Base-by-base conservation (phyloP, 2,113 vertebrate genomes). In the Pterophyllum scalare region DNA sequence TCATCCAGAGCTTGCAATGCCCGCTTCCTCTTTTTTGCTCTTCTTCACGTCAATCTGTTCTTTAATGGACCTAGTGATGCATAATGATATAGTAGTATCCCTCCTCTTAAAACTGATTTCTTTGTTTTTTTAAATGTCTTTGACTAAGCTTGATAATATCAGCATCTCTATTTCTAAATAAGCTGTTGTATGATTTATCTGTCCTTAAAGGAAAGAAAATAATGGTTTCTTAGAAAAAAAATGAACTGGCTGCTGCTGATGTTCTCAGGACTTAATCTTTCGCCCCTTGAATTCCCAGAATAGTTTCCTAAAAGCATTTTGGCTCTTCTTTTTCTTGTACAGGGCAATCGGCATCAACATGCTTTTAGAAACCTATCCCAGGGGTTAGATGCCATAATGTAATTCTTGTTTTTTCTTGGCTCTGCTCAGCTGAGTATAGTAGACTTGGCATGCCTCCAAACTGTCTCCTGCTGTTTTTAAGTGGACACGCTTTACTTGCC, bases 201-300 rank as follows among this genome's bases (percentile, higher is more conserved):
- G 13, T 10, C 31, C 8, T 78, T 64, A 24, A 64, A 40, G 38
- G 52, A 43, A 59, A 57, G 10, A 54, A 79, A 57, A 31, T 13
- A 2, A 17, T 0, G 43, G 59, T 70, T 70, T 52, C 24, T 5
- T 20, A 20, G 65, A 54, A 72, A 72, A 54, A 54, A 54, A 54
- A 54, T 52, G 0, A 72, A 14, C 7, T 67, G 64, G 33, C 7
- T 80, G 67, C 75, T 92, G 89, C 93, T 93, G 92, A 89, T 90
- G 20, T 93, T 94, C 75, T 90, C 88, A 87, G 67, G 86, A 82
- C 70, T 70, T 84, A 24, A 81, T 80, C 22, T 77, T 77, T 89
- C 19, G 33, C 43, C 26, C 60, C 43, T 57, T 59, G 26, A 61
- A 59, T 28, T 82, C 57, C 72, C 83, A 74, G 58, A 28, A 78